These are phyloP conservation scores for Enteromius thamalakanensis DNA, from an alignment of 2,797 vertebrate genomes.

Conservation along the genomic window DNA sequence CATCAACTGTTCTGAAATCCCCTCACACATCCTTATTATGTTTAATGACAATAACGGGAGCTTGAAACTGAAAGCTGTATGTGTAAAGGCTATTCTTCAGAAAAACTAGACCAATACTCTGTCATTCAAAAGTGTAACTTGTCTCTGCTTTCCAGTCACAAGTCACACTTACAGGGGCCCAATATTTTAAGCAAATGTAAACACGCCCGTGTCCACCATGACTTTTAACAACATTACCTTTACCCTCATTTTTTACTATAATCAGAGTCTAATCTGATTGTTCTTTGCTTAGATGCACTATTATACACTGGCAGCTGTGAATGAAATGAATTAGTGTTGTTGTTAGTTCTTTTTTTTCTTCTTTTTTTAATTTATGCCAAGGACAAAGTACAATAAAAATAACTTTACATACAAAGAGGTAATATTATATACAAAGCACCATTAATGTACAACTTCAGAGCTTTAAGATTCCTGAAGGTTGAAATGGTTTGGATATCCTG, in stretches of 20 bases:
- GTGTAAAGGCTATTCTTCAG: background rate
- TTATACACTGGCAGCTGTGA: background rate
- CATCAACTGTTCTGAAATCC: background rate
- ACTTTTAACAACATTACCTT: background rate
- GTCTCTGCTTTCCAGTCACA: conserved; percentile 13
- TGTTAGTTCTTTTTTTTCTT: too few relatives aligned
- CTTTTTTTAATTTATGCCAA: too few relatives aligned
- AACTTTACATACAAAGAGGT: too few relatives aligned
- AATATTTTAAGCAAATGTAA: background rate
- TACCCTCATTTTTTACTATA: background rate
- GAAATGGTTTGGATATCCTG: too few relatives aligned
- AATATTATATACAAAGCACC: too few relatives aligned
- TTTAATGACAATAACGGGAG: too few relatives aligned
- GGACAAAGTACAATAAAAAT: too few relatives aligned
- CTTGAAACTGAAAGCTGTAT: background rate
- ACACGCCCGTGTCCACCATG: too few relatives aligned
- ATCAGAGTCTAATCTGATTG: background rate
- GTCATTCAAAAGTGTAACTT: conserved; percentile 26
- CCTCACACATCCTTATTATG: too few relatives aligned
- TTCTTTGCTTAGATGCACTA: background rate
- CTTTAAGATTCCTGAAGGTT: too few relatives aligned
- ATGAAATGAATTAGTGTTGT: background rate
- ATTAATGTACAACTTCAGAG: too few relatives aligned
- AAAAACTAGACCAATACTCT: background rate
- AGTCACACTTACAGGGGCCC: background rate